Conservation (phyloP, 2,113 vertebrate species). For the Cyprinodon variegatus region DNA sequence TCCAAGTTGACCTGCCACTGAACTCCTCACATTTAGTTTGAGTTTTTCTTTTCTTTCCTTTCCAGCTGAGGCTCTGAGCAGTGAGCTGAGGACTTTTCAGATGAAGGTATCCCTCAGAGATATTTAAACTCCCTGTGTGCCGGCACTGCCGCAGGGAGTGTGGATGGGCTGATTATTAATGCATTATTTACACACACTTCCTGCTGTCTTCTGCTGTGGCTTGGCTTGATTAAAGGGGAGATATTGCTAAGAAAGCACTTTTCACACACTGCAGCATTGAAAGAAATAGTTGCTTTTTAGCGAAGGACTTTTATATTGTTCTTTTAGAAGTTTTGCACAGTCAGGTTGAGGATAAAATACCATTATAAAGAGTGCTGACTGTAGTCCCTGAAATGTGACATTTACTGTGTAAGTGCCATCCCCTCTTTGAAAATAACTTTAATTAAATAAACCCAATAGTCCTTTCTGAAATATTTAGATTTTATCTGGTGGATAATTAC, state of each 20-base stretch:
- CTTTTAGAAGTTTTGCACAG: slow-evolving; percentile 28
- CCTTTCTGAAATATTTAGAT: too few relatives aligned
- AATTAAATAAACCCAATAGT: not conserved
- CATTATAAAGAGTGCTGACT: not conserved
- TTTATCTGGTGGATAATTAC: too few relatives aligned
- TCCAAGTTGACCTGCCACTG: slow-evolving; percentile 70
- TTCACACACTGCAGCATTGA: slow-evolving; percentile 29
- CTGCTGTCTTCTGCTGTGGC: slow-evolving; percentile 69
- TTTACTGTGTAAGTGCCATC: not conserved
- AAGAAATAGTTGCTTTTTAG: slow-evolving; percentile 50
- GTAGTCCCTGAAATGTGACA: not conserved
- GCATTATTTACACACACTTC: slow-evolving; percentile 76
- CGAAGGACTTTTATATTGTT: slow-evolving; percentile 50
- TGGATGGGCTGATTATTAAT: slow-evolving; percentile 77
- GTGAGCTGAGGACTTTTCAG: slow-evolving; percentile 58
- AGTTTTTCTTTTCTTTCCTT: slow-evolving; percentile 28
- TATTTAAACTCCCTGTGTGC: slow-evolving; percentile 72
- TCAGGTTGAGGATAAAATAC: not conserved
- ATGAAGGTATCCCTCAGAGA: slow-evolving; percentile 77
- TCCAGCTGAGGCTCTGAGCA: slow-evolving; percentile 52
- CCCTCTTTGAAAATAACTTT: not conserved
- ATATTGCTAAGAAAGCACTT: slow-evolving; percentile 75
- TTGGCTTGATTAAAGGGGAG: slow-evolving; percentile 73
- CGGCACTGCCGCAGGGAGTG: slow-evolving; percentile 67
- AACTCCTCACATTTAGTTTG: slow-evolving; percentile 65